Percentiles rank a stretch among this genome's conserved stretches.
Conservation (phyloP, 2,113 vertebrate species). For the Ardeotis arabs region DNA sequence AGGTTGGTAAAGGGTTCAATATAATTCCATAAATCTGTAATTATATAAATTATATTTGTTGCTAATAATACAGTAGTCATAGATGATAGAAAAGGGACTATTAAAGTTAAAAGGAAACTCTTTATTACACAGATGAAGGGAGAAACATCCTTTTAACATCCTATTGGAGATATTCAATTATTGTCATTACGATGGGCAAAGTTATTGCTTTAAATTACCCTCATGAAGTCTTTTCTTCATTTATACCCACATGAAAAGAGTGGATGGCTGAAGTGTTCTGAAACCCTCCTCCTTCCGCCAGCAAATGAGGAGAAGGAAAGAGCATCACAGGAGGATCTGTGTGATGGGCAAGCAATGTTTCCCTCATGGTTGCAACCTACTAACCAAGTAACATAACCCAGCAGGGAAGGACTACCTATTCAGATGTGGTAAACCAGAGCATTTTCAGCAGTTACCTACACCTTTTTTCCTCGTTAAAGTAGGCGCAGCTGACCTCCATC, state of each 20-base stretch:
- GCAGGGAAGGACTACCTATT: neutral
- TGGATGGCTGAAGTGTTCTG: neutral
- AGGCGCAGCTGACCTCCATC: neutral
- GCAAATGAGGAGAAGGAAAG: neutral
- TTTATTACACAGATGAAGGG: neutral
- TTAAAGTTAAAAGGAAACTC: constrained; percentile 26
- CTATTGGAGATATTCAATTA: neutral
- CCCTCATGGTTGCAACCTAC: neutral
- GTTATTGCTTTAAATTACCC: neutral
- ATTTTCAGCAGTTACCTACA: neutral
- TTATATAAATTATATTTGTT: neutral
- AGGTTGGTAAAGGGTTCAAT: neutral
- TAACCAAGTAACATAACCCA: neutral
- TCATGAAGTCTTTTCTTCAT: neutral
- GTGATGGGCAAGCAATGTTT: neutral
- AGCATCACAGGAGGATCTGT: neutral
- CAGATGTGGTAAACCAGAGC: neutral
- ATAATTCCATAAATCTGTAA: constrained; percentile 1
- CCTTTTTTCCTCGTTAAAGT: neutral
- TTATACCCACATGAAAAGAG: constrained; percentile 5
- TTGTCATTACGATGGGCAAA: neutral
- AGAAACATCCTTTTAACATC: neutral
- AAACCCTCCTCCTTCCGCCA: neutral
- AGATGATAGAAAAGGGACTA: neutral
- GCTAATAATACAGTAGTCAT: neutral